Conservation (phyloP, 2,113 vertebrate species). For the Salvelinus sp. region DNA sequence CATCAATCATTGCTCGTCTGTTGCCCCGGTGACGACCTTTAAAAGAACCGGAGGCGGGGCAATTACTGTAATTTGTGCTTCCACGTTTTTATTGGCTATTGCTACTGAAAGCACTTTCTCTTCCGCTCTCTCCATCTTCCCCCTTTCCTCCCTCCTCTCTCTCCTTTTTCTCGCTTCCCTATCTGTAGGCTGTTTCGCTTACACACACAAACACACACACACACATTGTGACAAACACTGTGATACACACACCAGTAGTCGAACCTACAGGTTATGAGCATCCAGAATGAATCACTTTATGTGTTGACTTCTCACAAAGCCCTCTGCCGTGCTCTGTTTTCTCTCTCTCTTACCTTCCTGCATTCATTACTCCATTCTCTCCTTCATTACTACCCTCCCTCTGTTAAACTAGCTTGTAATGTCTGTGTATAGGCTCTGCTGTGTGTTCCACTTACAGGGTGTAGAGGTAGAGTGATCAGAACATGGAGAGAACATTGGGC, state of each 20-base stretch:
- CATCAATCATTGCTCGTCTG: constrained; percentile 37
- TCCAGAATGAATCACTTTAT: constrained; percentile 30
- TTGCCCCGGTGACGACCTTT: constrained; percentile 39
- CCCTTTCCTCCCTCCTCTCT: background rate
- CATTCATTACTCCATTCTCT: constrained; percentile 11
- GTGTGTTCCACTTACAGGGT: background rate
- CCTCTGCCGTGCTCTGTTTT: constrained; percentile 2
- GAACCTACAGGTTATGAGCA: constrained; percentile 20
- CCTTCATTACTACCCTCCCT: constrained; percentile 28
- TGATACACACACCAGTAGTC: constrained; percentile 9
- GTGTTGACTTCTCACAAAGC: constrained; percentile 44
- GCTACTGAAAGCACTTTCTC: constrained; percentile 25
- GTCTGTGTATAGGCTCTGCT: constrained; percentile 45
- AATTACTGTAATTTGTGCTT: constrained; percentile 50
- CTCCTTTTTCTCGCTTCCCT: constrained; percentile 23
- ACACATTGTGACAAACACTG: too few species aligned
- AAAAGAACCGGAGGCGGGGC: constrained; percentile 40
- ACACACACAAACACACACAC: constrained; percentile 6
- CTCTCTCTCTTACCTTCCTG: constrained; percentile 39
- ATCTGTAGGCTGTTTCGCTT: background rate
- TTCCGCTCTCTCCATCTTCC: constrained; percentile 12
- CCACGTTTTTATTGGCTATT: constrained; percentile 39
- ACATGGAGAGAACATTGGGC: constrained; percentile 47
- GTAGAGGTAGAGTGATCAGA: constrained; percentile 33
- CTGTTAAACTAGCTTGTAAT: constrained; percentile 50